Evolutionary conservation across 1,140 invertebrate genomes (phyloP).

Genomic region (Tachypleus tridentatus): DNA sequence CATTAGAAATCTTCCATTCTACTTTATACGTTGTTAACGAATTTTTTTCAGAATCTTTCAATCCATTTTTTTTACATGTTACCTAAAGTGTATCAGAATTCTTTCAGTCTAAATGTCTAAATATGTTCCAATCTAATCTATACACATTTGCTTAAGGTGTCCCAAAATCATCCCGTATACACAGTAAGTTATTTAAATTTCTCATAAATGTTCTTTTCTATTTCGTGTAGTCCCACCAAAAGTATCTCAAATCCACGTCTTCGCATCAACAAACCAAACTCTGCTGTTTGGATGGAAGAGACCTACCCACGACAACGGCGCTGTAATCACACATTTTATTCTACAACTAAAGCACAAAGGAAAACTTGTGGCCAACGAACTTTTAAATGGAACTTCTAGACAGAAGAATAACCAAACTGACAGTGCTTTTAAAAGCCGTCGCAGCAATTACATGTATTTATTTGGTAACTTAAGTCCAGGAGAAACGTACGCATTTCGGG

Average conservation of each 20-base stretch:
- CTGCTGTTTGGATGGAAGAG: slow-evolving; percentile 22
- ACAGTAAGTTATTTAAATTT: too few species aligned
- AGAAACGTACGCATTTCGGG: slow-evolving; percentile 22
- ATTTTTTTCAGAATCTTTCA: too few species aligned
- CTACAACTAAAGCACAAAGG: slow-evolving; percentile 10
- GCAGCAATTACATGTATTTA: slow-evolving; percentile 13
- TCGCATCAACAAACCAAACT: slow-evolving; percentile 21
- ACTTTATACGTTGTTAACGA: too few species aligned
- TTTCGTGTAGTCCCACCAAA: slow-evolving; percentile 13
- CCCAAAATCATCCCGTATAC: too few species aligned
- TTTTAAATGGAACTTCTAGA: slow-evolving; percentile 12
- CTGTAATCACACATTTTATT: slow-evolving; percentile 15
- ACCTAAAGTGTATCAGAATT: too few species aligned
- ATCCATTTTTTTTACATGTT: too few species aligned
- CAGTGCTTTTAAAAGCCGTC: background rate
- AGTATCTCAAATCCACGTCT: slow-evolving; percentile 19
- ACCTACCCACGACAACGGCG: slow-evolving; percentile 20
- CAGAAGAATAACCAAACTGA: too few species aligned
- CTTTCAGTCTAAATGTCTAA: too few species aligned
- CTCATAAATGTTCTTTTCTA: background rate
- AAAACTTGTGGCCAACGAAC: slow-evolving; percentile 14
- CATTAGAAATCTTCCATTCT: too few species aligned
- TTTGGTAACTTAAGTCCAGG: slow-evolving; percentile 23
- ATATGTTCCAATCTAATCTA: too few species aligned
- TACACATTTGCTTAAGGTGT: too few species aligned